Evolutionary conservation across 2,797 vertebrate species (phyloP).

Genomic region (Pelochelys cantorii): DNA sequence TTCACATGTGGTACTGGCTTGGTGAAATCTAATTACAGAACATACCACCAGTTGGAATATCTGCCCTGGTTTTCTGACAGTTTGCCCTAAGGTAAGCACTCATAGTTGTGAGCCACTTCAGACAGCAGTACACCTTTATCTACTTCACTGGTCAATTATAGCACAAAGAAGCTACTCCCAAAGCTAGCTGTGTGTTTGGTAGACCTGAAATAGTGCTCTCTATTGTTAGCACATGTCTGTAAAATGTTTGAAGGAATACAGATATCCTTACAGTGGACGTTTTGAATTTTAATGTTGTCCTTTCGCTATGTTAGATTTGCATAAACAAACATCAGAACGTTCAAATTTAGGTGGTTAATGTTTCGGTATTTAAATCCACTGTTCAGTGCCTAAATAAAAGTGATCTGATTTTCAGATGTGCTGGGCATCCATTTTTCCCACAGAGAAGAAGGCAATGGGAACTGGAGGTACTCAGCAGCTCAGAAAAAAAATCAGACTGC

Average conservation of each 20-base stretch:
- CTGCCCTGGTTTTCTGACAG: background rate
- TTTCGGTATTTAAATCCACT: background rate
- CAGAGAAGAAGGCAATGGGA: background rate
- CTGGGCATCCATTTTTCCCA: background rate
- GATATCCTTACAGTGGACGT: background rate
- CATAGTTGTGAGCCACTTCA: background rate
- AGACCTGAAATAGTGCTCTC: background rate
- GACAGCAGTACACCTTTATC: background rate
- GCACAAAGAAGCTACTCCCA: background rate
- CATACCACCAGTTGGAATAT: background rate
- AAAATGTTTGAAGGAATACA: background rate
- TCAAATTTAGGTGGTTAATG: background rate
- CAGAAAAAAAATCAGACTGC: background rate
- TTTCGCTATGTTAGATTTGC: background rate
- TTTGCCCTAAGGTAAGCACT: background rate
- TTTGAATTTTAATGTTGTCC: background rate
- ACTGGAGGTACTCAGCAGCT: background rate
- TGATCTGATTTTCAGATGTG: accelerated
- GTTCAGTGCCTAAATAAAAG: background rate
- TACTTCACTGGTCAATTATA: background rate
- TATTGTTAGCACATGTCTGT: background rate
- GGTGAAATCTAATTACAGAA: background rate
- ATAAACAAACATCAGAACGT: background rate
- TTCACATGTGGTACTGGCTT: background rate
- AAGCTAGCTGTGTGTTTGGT: accelerated